These are phyloP conservation scores for Bambusicola thoracicus DNA, from an alignment of 2,113 vertebrate species.

Conservation along the genomic window DNA sequence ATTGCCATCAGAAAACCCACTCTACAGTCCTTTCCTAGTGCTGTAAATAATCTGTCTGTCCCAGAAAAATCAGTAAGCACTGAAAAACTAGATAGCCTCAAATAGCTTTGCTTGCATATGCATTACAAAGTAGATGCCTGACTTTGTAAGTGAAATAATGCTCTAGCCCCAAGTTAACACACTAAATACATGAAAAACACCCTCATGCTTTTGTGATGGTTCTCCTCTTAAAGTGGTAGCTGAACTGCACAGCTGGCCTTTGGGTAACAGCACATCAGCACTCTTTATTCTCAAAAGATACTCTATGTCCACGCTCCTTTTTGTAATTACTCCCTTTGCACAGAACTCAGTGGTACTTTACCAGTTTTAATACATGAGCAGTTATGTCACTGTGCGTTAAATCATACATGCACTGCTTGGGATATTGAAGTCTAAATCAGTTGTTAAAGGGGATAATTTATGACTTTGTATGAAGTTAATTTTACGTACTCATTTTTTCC, in stretches of 20 bases:
- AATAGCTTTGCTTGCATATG: not conserved
- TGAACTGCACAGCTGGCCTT: not conserved
- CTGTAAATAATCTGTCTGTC: not conserved
- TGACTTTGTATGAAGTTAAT: not conserved
- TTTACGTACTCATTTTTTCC: not conserved
- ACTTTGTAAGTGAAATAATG: not conserved
- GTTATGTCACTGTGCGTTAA: not conserved
- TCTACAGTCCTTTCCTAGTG: not conserved
- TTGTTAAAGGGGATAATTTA: not conserved
- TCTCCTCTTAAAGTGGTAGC: accelerated
- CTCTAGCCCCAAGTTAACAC: not conserved
- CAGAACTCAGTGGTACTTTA: not conserved
- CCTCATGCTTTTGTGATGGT: not conserved
- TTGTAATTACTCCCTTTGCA: not conserved
- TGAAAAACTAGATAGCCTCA: not conserved
- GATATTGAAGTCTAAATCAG: not conserved
- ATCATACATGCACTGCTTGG: not conserved
- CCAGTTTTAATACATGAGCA: not conserved
- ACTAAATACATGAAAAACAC: not conserved
- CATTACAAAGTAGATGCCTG: not conserved
- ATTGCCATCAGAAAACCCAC: not conserved
- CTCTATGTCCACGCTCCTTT: not conserved
- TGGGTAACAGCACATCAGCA: not conserved
- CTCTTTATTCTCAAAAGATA: not conserved
- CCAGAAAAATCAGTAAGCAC: not conserved